phyloP scores from a whole-genome alignment of 2,888 invertebrate genomes.

The Carcina quercana region DNA sequence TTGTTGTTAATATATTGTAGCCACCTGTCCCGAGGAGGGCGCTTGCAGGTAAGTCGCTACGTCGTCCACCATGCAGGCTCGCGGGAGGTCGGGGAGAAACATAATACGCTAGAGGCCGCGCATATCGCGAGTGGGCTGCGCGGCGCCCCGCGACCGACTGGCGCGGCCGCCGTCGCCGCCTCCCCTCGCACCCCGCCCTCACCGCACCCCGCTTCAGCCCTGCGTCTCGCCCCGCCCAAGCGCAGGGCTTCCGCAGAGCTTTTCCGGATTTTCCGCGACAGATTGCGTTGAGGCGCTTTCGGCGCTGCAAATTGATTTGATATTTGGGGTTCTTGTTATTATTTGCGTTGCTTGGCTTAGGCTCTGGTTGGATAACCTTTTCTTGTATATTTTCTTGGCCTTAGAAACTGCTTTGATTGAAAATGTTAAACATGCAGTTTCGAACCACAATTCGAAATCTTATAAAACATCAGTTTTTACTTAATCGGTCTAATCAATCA shows the following conservation, averaged over 20 bases:
- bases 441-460: too few relatives aligned
- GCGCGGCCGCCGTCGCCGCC: constrained; percentile 27
- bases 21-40: constrained; percentile 96
- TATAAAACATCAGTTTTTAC: too few relatives aligned
- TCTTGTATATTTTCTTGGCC: too few relatives aligned
- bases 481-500: too few relatives aligned
- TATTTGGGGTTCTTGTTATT: too few relatives aligned
- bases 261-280: constrained; percentile 39
- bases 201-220: constrained; percentile 17
- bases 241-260: constrained; percentile 45
- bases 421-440: too few relatives aligned
- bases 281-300: too few relatives aligned
- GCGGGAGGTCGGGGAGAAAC: constrained; percentile 95
- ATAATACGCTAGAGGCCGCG: constrained; percentile 75
- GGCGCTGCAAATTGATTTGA: too few relatives aligned
- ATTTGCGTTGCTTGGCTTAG: too few relatives aligned
- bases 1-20: constrained; percentile 71
- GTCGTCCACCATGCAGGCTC: constrained; percentile 98
- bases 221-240: constrained; percentile 32
- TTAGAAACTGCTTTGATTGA: too few relatives aligned
- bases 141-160: constrained; percentile 71
- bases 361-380: too few relatives aligned
- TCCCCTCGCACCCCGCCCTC: constrained; percentile 22
- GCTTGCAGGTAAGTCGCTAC: constrained; percentile 95
- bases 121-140: constrained; percentile 67